These are phyloP conservation scores for Sebastiscus tertius DNA, from an alignment of 2,797 vertebrate species.

Conservation along the genomic window DNA sequence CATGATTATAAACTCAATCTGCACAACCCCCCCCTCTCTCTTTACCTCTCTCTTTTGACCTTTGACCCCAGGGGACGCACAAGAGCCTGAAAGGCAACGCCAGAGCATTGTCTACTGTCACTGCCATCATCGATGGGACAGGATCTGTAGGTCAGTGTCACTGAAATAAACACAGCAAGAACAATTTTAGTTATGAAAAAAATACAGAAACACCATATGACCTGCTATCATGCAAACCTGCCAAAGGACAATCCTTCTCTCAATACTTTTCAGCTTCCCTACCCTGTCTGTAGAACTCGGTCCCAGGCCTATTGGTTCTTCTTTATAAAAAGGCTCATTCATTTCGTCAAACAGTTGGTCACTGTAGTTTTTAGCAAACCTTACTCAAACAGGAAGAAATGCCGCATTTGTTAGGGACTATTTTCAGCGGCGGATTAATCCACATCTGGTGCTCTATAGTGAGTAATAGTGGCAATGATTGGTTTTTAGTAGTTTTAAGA, in stretches of 20 bases:
- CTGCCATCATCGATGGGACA: conserved; percentile 95
- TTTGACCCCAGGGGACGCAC: conserved; percentile 89
- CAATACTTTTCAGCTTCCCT: too few species aligned
- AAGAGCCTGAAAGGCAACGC: conserved; percentile 92
- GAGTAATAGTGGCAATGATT: too few species aligned
- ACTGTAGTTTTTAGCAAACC: neutral
- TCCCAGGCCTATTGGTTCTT: too few species aligned
- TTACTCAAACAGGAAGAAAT: neutral
- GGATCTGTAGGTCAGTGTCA: conserved; percentile 90
- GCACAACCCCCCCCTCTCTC: neutral
- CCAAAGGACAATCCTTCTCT: neutral
- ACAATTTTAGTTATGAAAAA: neutral
- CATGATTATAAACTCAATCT: neutral
- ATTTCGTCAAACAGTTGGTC: neutral
- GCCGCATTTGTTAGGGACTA: too few species aligned
- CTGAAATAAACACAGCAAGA: neutral
- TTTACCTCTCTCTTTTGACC: neutral
- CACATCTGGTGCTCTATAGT: too few species aligned
- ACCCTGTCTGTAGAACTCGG: neutral
- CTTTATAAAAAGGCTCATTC: too few species aligned
- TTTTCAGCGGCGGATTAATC: too few species aligned
- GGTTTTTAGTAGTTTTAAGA: too few species aligned
- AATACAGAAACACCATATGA: neutral
- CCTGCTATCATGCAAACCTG: neutral
- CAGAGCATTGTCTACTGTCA: conserved; percentile 92